Evolutionary conservation across 2,113 vertebrate species (phyloP), one percentile per base, ranked within the genome.

Genomic region (Otus sunia): DNA sequence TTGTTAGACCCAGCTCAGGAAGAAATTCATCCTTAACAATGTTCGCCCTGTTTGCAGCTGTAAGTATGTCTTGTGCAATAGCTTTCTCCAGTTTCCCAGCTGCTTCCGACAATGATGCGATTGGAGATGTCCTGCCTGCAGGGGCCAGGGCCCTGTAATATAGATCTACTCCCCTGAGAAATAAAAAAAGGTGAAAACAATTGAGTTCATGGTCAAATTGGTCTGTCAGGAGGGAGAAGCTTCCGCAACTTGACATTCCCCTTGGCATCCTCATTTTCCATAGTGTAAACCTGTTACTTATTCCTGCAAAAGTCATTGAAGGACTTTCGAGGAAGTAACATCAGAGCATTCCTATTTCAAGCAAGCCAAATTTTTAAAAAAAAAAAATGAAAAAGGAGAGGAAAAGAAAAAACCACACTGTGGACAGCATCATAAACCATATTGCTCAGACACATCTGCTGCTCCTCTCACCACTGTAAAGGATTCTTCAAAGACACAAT

Each of bases 381-480:
- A 13, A 23, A 53, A 47, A 12, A 12, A 5, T 14, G 1, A 4
- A 4, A 29, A 27, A 15, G 34, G 12, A 2, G 4, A 5, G 4
- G 4, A 12, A 16, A 12, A 23, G 14, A 22, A 4, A 17, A 30
- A 73, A 87, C 27, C 17, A 66, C 5, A 15, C n/a, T 52, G 14
- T 41, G 36, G 29, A 29, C 76, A 89, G 39, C 52, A 85, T 26
- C 56, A 75, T 58, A 74, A 59, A 67, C 6, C 43, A 74, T 19
- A n/a, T 11, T 74, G 37, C n/a, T 93, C 59, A 79, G 58, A 66
- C 18, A 43, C 27, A 78, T 29, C 37, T 26, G 56, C 94, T 93
- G 81, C 62, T 90, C 18, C 47, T 92, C 77, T 85, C 69, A 52
- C 69, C 27, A 36, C 74, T 82, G 21, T 2, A 29, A 68, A 71